These are phyloP conservation scores for Anastatus disparis DNA, from an alignment of 1,140 invertebrate species.

Conservation along the genomic window DNA sequence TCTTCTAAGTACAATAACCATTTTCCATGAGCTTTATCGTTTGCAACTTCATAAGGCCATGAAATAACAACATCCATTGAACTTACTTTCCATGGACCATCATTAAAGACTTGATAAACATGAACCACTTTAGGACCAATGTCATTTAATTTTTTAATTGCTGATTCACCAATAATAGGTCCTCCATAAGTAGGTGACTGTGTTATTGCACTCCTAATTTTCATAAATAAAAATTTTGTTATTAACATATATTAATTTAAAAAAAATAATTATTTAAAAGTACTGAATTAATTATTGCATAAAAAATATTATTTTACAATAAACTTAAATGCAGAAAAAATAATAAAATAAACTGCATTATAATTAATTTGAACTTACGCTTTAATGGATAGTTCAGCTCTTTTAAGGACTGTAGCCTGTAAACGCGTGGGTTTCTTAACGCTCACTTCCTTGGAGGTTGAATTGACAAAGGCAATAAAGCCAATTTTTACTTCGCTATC, in stretches of 20 bases:
- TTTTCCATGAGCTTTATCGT: constrained; percentile 81
- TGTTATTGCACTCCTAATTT: constrained; percentile 64
- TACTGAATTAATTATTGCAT: background rate
- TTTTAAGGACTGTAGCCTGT: constrained; percentile 78
- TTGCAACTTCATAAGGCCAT: constrained; percentile 91
- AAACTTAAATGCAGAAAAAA: constrained; percentile 2
- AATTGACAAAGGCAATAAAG: constrained; percentile 84
- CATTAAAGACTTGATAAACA: constrained; percentile 87
- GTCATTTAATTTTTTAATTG: constrained; percentile 84
- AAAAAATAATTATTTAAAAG: constrained; percentile 22
- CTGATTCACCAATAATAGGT: constrained; percentile 81
- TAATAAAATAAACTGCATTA: background rate
- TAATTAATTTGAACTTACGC: constrained; percentile 70
- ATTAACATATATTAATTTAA: background rate
- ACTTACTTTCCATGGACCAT: constrained; percentile 86
- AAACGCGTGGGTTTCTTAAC: constrained; percentile 69
- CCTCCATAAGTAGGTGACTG: constrained; percentile 85
- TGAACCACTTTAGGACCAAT: constrained; percentile 87
- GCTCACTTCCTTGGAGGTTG: constrained; percentile 81
- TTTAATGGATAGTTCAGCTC: constrained; percentile 83
- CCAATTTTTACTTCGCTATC: constrained; percentile 76
- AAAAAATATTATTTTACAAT: constrained; percentile 13
- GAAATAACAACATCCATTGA: constrained; percentile 82
- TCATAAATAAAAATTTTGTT: background rate
- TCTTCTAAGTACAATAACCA: constrained; percentile 92